These are phyloP conservation scores for Aethes cnicana DNA, from an alignment of 2,888 invertebrate species.

Conservation along the genomic window DNA sequence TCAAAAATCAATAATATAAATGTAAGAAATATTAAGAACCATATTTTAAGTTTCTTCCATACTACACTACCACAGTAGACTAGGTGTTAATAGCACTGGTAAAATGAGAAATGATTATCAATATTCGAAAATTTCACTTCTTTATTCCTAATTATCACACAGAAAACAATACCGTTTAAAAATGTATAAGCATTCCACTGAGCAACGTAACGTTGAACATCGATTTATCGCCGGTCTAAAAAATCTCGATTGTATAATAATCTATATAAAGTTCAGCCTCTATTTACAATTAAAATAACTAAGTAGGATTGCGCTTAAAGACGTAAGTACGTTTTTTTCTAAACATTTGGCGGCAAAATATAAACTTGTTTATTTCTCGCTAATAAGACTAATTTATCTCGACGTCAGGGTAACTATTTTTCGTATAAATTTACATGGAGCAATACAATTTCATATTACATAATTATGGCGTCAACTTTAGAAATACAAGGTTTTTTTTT, in stretches of 20 bases:
- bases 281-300: slow-evolving; percentile 49
- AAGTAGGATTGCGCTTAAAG: slow-evolving; percentile 49
- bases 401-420: slow-evolving; percentile 22
- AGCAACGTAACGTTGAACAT: slow-evolving; percentile 19
- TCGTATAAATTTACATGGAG: no score
- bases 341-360: slow-evolving; percentile 5
- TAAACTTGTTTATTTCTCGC: neutral
- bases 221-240: neutral
- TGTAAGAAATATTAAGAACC: no score
- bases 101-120: neutral
- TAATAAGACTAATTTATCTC: slow-evolving; percentile 6
- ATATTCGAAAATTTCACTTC: slow-evolving; percentile 19
- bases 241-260: slow-evolving; percentile 11
- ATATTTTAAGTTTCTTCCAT: no score
- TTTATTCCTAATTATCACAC: slow-evolving; percentile 29
- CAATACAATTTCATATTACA: no score
- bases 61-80: no score
- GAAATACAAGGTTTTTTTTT: no score
- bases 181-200: slow-evolving; percentile 22
- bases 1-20: no score
- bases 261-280: slow-evolving; percentile 33
- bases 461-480: no score
- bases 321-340: slow-evolving; percentile 41
- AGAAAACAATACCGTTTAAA: slow-evolving; percentile 19
- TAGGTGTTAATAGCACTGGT: no score